These are phyloP conservation scores for Hemibagrus guttatus DNA, from an alignment of 2,797 vertebrate genomes.

Conservation along the genomic window DNA sequence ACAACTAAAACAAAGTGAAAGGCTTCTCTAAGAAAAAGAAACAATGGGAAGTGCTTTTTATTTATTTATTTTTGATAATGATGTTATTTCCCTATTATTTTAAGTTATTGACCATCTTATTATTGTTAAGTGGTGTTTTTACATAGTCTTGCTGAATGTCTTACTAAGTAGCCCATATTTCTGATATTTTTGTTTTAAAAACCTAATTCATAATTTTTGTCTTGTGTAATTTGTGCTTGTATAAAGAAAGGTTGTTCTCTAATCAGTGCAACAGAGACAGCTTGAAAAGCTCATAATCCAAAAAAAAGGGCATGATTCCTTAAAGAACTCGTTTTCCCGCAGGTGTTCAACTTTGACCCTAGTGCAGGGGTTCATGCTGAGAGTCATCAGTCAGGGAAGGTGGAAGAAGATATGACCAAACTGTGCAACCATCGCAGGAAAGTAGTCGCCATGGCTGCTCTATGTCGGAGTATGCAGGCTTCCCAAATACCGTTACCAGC, in stretches of 20 bases:
- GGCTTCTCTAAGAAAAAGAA: not conserved
- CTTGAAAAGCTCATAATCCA: not conserved
- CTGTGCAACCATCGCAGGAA: conserved; percentile 93
- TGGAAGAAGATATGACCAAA: conserved; percentile 95
- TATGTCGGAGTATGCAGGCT: conserved; percentile 87
- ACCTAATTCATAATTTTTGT: not conserved
- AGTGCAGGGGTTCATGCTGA: conserved; percentile 80
- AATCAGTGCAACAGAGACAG: not conserved
- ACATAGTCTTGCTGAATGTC: not conserved
- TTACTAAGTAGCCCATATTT: too few relatives aligned
- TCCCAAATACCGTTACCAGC: conserved; percentile 72
- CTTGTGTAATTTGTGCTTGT: not conserved
- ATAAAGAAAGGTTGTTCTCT: not conserved
- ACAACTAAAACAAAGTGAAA: not conserved
- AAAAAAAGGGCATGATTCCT: not conserved
- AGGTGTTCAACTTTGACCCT: conserved; percentile 92
- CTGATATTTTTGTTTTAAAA: not conserved
- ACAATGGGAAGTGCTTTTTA: not conserved
- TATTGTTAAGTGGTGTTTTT: not conserved
- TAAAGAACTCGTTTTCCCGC: conserved; percentile 5
- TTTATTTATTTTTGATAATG: not conserved
- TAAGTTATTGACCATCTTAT: not conserved
- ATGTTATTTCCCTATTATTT: not conserved
- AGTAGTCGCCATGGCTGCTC: conserved; percentile 89
- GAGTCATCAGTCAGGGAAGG: conserved; percentile 80